A percentile compares a stretch with the other conserved stretches of the same genome.
Conservation (phyloP, 2,113 vertebrate species). For the Rynchops niger region DNA sequence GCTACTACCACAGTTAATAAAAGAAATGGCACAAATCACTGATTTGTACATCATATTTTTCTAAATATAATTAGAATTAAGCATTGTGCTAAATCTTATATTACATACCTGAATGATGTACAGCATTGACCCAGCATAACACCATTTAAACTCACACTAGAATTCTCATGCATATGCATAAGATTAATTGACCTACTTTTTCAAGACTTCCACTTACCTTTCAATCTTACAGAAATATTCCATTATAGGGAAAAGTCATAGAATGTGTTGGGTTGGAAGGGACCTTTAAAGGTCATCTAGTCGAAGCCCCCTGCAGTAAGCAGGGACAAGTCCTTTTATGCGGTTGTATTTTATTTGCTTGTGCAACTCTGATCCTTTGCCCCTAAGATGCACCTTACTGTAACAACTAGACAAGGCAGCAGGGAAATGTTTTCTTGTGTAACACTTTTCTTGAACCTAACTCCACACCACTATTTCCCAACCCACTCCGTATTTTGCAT, state of each 20-base stretch:
- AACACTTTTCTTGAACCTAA: neutral
- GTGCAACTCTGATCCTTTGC: neutral
- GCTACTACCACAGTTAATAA: neutral
- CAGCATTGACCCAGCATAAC: neutral
- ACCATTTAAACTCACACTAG: constrained; percentile 11
- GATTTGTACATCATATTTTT: neutral
- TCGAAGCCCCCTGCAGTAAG: too few species aligned
- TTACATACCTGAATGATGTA: neutral
- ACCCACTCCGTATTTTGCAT: neutral
- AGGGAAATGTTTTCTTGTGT: neutral
- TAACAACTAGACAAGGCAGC: neutral
- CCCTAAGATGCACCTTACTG: neutral
- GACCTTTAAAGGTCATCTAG: too few species aligned
- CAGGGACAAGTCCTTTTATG: constrained; percentile 33
- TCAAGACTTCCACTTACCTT: neutral
- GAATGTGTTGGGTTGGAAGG: too few species aligned
- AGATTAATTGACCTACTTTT: constrained; percentile 59
- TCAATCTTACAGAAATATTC: constrained; percentile 40
- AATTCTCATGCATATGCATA: constrained; percentile 64
- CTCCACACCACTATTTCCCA: neutral
- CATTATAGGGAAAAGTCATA: constrained; percentile 13
- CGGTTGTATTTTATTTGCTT: constrained; percentile 18
- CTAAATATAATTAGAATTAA: neutral
- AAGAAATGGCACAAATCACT: constrained; percentile 17
- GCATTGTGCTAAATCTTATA: neutral